phyloP scores from a whole-genome alignment of 2,113 vertebrate species.

The Ardeotis arabs region DNA sequence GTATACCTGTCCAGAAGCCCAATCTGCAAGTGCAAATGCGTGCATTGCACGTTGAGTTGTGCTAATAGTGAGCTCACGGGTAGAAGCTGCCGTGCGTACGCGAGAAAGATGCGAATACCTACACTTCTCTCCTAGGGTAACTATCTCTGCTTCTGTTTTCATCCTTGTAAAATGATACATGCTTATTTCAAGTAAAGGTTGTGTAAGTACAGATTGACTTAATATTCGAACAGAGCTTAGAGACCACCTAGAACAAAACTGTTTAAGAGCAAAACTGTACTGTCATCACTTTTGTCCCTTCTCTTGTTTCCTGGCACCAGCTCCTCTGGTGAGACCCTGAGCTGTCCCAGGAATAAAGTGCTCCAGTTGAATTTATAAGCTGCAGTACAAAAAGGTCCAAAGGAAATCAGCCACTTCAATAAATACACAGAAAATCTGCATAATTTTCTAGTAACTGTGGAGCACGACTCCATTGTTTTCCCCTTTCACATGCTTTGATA shows the following conservation, averaged over 20 bases:
- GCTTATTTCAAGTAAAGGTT: not conserved
- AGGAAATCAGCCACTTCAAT: not conserved
- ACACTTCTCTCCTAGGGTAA: no score
- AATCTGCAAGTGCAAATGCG: accelerated
- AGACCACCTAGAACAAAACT: not conserved
- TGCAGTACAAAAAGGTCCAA: not conserved
- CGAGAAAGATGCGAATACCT: accelerated
- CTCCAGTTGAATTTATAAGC: not conserved
- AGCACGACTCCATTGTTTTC: accelerated
- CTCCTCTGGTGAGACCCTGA: not conserved
- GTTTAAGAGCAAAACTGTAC: not conserved
- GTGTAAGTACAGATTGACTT: not conserved
- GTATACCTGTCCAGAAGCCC: not conserved
- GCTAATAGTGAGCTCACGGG: accelerated
- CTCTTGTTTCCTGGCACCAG: not conserved
- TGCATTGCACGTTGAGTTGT: accelerated
- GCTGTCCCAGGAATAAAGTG: not conserved
- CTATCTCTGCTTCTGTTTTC: not conserved
- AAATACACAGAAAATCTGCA: not conserved
- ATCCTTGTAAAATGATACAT: not conserved
- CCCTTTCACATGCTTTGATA: not conserved
- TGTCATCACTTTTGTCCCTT: not conserved
- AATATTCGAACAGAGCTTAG: not conserved
- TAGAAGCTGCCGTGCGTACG: accelerated
- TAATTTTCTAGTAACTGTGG: accelerated